Percentiles rank a stretch among this genome's conserved stretches.
These are phyloP conservation scores for Hippotragus niger DNA, from an alignment of 2,113 vertebrate genomes.

Conservation along the genomic window DNA sequence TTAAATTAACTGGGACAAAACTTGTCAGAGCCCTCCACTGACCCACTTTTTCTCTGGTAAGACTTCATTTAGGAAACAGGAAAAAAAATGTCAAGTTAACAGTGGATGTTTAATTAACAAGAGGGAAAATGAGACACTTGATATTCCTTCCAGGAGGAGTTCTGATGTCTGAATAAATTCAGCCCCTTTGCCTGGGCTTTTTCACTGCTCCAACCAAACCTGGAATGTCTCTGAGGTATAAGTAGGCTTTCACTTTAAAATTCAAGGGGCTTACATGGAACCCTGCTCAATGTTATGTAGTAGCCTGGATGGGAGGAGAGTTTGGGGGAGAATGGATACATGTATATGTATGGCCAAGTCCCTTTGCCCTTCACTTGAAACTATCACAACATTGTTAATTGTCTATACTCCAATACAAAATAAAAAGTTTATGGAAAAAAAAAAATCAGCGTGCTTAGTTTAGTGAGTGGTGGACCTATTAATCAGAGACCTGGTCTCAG, in stretches of 20 bases:
- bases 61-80: conserved; percentile 38
- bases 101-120: conserved; percentile 48
- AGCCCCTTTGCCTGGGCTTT: not conserved
- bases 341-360: not conserved
- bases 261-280: not conserved
- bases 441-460: not conserved
- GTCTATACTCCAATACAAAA: not conserved
- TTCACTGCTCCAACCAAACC: not conserved
- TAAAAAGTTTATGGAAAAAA: not conserved
- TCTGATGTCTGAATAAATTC: not conserved
- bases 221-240: not conserved
- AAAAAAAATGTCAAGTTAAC: not conserved
- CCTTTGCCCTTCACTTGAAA: not conserved
- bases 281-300: not conserved
- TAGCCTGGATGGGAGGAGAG: not conserved
- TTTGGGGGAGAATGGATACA: not conserved
- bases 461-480: not conserved
- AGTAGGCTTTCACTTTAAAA: not conserved
- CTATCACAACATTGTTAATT: not conserved
- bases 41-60: conserved; percentile 53
- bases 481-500: not conserved
- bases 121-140: not conserved
- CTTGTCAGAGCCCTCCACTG: conserved; percentile 56
- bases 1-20: conserved; percentile 66
- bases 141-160: not conserved